These are phyloP conservation scores for Equus quagga DNA, from an alignment of 2,113 vertebrate genomes.

Conservation along the genomic window DNA sequence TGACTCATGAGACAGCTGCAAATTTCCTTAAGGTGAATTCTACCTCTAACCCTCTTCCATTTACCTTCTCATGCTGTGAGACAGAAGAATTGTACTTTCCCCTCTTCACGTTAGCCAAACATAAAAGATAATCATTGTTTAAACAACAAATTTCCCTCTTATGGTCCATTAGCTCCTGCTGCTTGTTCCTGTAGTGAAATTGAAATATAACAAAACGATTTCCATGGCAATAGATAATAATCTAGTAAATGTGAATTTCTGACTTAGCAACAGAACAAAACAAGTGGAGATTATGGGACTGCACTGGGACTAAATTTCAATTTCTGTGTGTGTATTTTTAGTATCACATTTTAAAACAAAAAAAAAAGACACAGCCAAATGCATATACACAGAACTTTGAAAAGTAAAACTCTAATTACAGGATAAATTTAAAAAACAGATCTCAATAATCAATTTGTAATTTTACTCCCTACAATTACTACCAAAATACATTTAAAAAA, in stretches of 20 bases:
- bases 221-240: conserved; percentile 77
- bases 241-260: conserved; percentile 70
- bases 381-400: neutral
- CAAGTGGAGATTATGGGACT: neutral
- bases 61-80: conserved; percentile 55
- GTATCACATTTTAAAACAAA: conserved; percentile 50
- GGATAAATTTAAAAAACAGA: neutral
- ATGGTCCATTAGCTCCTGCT: conserved; percentile 76
- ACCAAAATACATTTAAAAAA: conserved; percentile 2
- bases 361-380: neutral
- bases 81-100: conserved; percentile 45
- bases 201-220: conserved; percentile 77
- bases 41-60: conserved; percentile 6
- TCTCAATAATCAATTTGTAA: neutral
- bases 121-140: conserved; percentile 77
- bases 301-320: conserved; percentile 8
- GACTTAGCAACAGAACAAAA: conserved; percentile 59
- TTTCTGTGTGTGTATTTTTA: conserved; percentile 39
- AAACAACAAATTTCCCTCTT: conserved; percentile 78
- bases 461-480: neutral
- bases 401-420: neutral
- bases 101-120: conserved; percentile 54
- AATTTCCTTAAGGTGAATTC: conserved; percentile 28
- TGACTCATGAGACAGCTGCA: neutral
- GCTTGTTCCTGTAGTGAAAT: conserved; percentile 65